Evolutionary conservation across 2,797 vertebrate genomes (phyloP).

Genomic region (Garrulus glandarius): DNA sequence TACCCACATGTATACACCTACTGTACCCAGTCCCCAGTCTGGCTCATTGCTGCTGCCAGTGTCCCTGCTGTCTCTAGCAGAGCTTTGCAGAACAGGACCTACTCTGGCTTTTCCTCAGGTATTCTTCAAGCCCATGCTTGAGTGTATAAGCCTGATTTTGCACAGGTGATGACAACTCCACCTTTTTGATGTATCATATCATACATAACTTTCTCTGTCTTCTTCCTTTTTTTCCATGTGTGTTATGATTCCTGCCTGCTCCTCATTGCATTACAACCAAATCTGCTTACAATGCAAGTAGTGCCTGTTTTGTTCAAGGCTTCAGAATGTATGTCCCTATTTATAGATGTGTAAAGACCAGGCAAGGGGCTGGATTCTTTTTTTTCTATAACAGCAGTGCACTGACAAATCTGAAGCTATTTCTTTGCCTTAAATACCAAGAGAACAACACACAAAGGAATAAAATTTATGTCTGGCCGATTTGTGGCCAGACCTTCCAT

Average conservation of each 20-base stretch:
- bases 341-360: background rate
- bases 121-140: background rate
- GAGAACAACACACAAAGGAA: background rate
- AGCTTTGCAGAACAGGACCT: background rate
- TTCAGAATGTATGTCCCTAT: background rate
- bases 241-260: background rate
- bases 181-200: background rate
- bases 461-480: background rate
- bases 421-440: background rate
- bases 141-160: background rate
- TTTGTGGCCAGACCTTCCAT: background rate
- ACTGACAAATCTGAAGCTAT: background rate
- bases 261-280: background rate
- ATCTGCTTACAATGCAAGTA: background rate
- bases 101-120: background rate
- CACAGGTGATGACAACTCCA: background rate
- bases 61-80: background rate
- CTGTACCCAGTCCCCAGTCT: background rate
- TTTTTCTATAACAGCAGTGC: background rate
- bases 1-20: background rate
- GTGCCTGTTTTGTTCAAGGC: background rate
- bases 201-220: background rate
- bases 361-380: background rate
- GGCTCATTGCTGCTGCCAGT: fast-evolving
- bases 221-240: background rate